phyloP scores from a whole-genome alignment of 1,140 invertebrate genomes.

The Druon quercuslanigerum region DNA sequence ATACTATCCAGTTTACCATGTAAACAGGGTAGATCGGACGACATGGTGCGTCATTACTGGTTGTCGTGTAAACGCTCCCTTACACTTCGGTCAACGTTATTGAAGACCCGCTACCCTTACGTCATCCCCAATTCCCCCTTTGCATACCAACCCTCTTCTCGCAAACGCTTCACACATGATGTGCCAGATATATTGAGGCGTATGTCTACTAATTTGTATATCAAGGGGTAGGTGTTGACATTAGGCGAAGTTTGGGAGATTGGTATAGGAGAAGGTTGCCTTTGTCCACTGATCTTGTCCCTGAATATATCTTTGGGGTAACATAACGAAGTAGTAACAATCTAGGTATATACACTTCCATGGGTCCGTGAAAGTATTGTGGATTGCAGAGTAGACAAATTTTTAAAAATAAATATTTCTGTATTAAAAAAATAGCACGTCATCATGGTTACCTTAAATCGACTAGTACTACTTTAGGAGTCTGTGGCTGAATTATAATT shows the following conservation, averaged over 20 bases:
- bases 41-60: conserved; percentile 13
- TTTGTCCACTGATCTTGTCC: conserved; percentile 12
- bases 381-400: too few species aligned
- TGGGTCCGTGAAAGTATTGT: too few species aligned
- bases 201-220: conserved; percentile 28
- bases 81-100: conserved; percentile 29
- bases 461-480: too few species aligned
- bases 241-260: neutral
- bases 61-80: conserved; percentile 29
- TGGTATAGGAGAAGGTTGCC: conserved; percentile 13
- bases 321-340: too few species aligned
- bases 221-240: conserved; percentile 24
- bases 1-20: conserved; percentile 17
- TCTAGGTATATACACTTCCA: neutral
- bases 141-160: neutral
- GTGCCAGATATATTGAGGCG: conserved; percentile 8
- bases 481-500: too few species aligned
- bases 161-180: conserved; percentile 2
- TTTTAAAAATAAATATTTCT: too few species aligned
- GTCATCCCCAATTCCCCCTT: neutral
- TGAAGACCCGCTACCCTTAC: conserved; percentile 13
- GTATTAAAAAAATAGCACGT: too few species aligned
- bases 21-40: conserved; percentile 6
- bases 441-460: too few species aligned
- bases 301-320: neutral